Evolutionary conservation across 2,888 invertebrate species (phyloP).

Genomic region (Athalia cordata): DNA sequence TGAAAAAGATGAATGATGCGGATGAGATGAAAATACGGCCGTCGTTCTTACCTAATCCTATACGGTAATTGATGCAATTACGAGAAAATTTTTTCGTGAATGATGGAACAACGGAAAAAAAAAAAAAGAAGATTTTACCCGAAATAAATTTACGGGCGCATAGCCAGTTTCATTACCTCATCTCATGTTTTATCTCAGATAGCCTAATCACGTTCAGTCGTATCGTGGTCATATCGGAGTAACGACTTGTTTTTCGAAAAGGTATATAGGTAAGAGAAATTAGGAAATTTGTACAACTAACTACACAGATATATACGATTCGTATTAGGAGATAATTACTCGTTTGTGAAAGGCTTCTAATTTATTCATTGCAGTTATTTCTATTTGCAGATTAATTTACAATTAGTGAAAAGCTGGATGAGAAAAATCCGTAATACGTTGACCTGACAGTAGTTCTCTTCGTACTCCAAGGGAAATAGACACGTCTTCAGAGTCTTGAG

Average conservation of each 20-base stretch:
- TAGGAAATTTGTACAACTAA: slow-evolving; percentile 1
- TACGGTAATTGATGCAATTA: no score
- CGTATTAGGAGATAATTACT: slow-evolving; percentile 7
- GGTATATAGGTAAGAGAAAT: background rate
- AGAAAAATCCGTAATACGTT: no score
- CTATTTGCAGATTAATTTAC: background rate
- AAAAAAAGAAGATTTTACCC: background rate
- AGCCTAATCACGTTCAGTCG: background rate
- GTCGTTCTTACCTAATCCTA: no score
- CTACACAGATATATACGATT: background rate
- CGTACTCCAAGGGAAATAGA: no score
- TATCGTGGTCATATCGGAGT: slow-evolving; percentile 7
- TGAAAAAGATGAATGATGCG: no score
- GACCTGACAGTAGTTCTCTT: no score
- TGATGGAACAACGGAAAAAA: background rate
- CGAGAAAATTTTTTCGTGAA: background rate
- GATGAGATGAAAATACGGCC: no score
- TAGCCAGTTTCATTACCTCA: slow-evolving; percentile 27
- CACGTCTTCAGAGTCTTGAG: no score
- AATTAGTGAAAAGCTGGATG: background rate
- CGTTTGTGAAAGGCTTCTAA: background rate
- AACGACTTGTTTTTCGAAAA: slow-evolving; percentile 28
- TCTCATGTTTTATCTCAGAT: slow-evolving; percentile 25
- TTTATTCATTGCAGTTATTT: slow-evolving; percentile 17
- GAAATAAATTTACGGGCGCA: slow-evolving; percentile 11